Percentiles rank a stretch among this genome's conserved stretches.
These are phyloP conservation scores for Fissipunctia ypsillon DNA, from an alignment of 2,888 invertebrate species.

Conservation along the genomic window DNA sequence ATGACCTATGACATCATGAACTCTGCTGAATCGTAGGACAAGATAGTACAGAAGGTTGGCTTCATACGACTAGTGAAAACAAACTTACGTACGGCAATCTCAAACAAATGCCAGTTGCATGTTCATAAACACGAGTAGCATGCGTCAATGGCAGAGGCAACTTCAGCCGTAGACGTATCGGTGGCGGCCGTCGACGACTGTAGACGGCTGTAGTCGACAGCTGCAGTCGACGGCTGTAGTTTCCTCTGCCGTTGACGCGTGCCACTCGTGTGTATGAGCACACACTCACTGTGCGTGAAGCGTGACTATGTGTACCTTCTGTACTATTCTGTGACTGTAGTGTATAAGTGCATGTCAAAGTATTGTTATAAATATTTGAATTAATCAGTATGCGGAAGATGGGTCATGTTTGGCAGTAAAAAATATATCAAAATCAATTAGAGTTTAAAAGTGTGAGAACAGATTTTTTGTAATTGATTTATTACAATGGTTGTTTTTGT, in stretches of 20 bases:
- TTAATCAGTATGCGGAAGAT: constrained; percentile 74
- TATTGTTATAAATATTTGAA: constrained; percentile 71
- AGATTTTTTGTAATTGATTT: constrained; percentile 33
- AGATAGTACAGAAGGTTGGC: neutral
- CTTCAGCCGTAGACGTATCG: too few species aligned
- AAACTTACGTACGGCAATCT: neutral
- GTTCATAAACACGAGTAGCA: too few species aligned
- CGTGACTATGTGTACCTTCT: constrained; percentile 7
- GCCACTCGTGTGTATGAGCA: too few species aligned
- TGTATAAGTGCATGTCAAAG: constrained; percentile 76
- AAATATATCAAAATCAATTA: constrained; percentile 64
- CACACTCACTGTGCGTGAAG: neutral
- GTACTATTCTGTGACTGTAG: constrained; percentile 28
- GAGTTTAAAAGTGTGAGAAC: constrained; percentile 55
- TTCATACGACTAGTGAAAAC: neutral
- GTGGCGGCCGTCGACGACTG: too few species aligned
- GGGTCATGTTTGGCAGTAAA: constrained; percentile 60
- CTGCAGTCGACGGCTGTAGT: too few species aligned
- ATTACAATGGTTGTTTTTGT: constrained; percentile 43
- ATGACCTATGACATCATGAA: constrained; percentile 86
- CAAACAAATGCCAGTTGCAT: constrained; percentile 16
- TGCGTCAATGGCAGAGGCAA: too few species aligned
- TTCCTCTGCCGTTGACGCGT: too few species aligned
- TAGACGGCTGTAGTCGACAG: too few species aligned
- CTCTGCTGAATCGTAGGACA: constrained; percentile 63